These are phyloP conservation scores for Halcyon chelicuti DNA, from an alignment of 2,797 vertebrate species.

Conservation along the genomic window DNA sequence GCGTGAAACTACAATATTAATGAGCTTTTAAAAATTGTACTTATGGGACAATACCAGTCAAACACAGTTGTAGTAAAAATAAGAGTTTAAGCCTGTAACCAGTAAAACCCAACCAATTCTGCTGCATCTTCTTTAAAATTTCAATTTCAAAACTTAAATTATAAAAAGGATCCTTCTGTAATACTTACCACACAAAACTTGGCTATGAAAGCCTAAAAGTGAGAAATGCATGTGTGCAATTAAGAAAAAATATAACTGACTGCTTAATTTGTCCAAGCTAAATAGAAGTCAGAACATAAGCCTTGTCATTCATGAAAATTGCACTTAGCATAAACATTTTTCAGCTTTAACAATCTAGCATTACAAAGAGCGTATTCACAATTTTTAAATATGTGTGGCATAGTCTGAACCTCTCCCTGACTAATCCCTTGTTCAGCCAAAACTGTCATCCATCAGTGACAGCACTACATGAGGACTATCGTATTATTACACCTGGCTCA, in stretches of 20 bases:
- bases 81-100: background rate
- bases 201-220: background rate
- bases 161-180: background rate
- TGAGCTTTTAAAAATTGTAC: background rate
- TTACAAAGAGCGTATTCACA: constrained; percentile 48
- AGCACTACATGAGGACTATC: background rate
- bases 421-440: constrained; percentile 19
- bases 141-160: background rate
- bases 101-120: background rate
- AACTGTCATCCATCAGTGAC: background rate
- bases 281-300: constrained; percentile 16
- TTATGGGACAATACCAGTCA: background rate
- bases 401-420: constrained; percentile 13
- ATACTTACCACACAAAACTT: background rate
- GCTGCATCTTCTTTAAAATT: background rate
- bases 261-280: background rate
- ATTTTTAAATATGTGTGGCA: background rate
- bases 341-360: constrained; percentile 20
- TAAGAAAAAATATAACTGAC: background rate
- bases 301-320: constrained; percentile 37
- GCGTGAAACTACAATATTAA: background rate
- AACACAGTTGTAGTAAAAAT: background rate
- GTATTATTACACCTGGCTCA: background rate
- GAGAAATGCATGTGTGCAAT: constrained; percentile 7
- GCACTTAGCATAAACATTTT: background rate